Percentiles rank a stretch among this genome's conserved stretches.
These are phyloP conservation scores for Mastacembelus armatus DNA, from an alignment of 2,797 vertebrate genomes.

Conservation along the genomic window DNA sequence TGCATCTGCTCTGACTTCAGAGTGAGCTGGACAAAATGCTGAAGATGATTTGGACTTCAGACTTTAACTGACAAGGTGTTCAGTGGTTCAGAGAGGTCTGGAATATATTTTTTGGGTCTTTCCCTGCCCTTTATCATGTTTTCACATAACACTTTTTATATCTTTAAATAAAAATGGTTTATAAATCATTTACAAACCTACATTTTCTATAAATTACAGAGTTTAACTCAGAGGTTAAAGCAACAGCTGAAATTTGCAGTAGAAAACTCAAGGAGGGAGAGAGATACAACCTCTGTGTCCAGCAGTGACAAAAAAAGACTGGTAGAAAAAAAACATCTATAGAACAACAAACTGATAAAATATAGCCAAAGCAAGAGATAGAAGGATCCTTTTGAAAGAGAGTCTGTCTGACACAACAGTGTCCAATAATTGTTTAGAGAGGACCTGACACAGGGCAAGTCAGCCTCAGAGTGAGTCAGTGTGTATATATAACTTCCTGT, in stretches of 20 bases:
- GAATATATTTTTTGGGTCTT: constrained; percentile 45
- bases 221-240: constrained; percentile 54
- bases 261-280: constrained; percentile 69
- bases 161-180: constrained; percentile 74
- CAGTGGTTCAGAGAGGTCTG: constrained; percentile 36
- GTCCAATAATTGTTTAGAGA: constrained; percentile 28
- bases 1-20: constrained; percentile 30
- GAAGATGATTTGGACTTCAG: constrained; percentile 47
- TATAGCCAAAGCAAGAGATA: constrained; percentile 44
- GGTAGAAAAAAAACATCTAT: constrained; percentile 73
- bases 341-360: constrained; percentile 70
- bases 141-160: constrained; percentile 42
- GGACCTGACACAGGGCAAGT: constrained; percentile 15
- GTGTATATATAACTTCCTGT: constrained; percentile 28
- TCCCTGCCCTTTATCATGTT: constrained; percentile 42
- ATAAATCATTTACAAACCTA: constrained; percentile 76
- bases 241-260: constrained; percentile 55
- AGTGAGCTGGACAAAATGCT: neutral
- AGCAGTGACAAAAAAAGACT: constrained; percentile 65
- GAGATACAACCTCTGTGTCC: constrained; percentile 53
- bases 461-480: constrained; percentile 41
- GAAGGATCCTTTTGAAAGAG: constrained; percentile 42
- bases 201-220: constrained; percentile 74
- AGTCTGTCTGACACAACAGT: constrained; percentile 39
- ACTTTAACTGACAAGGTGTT: constrained; percentile 40